Conservation (phyloP, 2,888 invertebrate genomes). For the Cheilosia variabilis region DNA sequence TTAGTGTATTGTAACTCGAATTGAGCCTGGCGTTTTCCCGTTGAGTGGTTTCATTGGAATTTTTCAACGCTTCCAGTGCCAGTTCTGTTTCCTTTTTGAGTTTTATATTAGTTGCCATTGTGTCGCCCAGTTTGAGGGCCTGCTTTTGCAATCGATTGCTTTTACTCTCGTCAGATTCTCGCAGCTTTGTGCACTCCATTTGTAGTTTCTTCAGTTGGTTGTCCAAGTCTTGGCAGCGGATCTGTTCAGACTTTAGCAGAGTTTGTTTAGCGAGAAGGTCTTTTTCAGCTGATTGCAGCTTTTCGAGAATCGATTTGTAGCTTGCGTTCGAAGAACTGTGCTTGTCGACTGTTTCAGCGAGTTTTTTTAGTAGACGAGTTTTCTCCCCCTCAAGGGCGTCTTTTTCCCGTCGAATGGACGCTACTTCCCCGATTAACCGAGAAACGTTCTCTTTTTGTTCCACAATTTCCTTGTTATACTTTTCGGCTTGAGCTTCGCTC, state of each 20-base stretch:
- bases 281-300: slow-evolving; percentile 73
- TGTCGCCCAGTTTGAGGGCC: slow-evolving; percentile 78
- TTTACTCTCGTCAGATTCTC: slow-evolving; percentile 66
- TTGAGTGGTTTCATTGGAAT: slow-evolving; percentile 66
- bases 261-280: slow-evolving; percentile 74
- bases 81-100: slow-evolving; percentile 77
- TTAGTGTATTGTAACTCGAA: slow-evolving; percentile 73
- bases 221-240: slow-evolving; percentile 66
- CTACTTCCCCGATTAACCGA: slow-evolving; percentile 77
- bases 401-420: slow-evolving; percentile 77
- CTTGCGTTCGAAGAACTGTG: slow-evolving; percentile 68
- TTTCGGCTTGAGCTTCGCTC: slow-evolving; percentile 55
- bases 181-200: slow-evolving; percentile 75
- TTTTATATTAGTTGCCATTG: slow-evolving; percentile 76
- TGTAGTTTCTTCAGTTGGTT: slow-evolving; percentile 61
- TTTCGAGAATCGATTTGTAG: slow-evolving; percentile 72
- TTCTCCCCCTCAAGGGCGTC: slow-evolving; percentile 75
- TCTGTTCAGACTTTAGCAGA: slow-evolving; percentile 74
- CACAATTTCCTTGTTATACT: slow-evolving; percentile 68
- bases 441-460: slow-evolving; percentile 77
- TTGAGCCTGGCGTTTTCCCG: slow-evolving; percentile 76
- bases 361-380: slow-evolving; percentile 57
- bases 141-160: slow-evolving; percentile 78
- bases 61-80: slow-evolving; percentile 65
- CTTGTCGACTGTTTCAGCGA: slow-evolving; percentile 68